phyloP scores from a whole-genome alignment of 2,113 vertebrate species.

The Dicaeum eximium region DNA sequence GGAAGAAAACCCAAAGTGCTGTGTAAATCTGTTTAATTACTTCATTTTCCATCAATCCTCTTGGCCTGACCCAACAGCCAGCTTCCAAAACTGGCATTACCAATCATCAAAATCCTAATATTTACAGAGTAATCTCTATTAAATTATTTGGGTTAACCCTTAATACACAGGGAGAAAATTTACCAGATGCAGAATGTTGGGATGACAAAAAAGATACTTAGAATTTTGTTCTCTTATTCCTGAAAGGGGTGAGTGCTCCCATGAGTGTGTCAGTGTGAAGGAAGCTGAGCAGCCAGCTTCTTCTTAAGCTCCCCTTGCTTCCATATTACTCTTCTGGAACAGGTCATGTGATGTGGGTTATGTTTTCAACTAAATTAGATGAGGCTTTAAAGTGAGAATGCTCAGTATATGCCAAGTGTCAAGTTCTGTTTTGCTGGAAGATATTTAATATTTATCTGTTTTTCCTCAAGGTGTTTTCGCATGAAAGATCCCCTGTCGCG shows the following conservation, averaged over 20 bases:
- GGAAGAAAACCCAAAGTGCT: neutral
- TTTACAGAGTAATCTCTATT: neutral
- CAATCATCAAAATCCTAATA: neutral
- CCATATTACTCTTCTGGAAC: neutral
- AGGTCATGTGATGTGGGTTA: neutral
- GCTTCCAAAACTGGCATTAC: neutral
- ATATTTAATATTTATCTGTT: neutral
- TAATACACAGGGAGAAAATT: neutral
- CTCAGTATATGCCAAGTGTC: neutral
- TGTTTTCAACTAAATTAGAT: neutral
- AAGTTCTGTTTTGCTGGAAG: neutral
- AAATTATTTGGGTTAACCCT: neutral
- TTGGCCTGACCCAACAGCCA: neutral
- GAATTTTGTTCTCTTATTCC: neutral
- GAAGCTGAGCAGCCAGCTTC: neutral
- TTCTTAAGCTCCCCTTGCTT: neutral
- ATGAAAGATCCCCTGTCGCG: fast-evolving
- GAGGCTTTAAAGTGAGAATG: neutral
- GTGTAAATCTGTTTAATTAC: neutral
- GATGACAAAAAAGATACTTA: neutral
- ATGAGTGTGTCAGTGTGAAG: neutral
- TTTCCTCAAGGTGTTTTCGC: neutral
- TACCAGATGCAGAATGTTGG: neutral
- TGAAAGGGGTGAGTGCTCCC: neutral
- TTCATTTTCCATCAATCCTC: neutral